phyloP scores from a whole-genome alignment of 2,797 vertebrate genomes.

The Sebastes elongatus region DNA sequence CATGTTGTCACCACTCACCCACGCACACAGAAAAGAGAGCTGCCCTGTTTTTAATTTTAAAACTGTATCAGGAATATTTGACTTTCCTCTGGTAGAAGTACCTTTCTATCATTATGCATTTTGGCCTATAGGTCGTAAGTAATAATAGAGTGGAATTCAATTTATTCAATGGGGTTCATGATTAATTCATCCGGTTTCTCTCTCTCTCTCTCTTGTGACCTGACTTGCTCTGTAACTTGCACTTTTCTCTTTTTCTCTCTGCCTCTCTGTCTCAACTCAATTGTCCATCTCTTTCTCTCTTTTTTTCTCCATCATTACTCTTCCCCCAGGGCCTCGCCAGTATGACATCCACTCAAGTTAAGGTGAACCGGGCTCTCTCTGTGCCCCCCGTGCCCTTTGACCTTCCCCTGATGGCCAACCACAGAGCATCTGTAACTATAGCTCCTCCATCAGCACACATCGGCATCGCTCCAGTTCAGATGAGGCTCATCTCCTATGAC shows the following conservation, averaged over 20 bases:
- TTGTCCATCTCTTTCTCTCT: neutral
- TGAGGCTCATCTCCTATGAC: constrained; percentile 91
- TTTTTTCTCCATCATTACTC: neutral
- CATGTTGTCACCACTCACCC: neutral
- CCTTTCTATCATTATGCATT: constrained; percentile 50
- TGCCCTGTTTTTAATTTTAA: constrained; percentile 45
- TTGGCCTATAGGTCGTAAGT: constrained; percentile 53
- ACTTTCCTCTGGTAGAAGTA: constrained; percentile 39
- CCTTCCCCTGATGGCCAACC: constrained; percentile 85
- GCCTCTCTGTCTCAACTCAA: constrained; percentile 11
- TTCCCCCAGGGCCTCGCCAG: constrained; percentile 86
- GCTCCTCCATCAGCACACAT: constrained; percentile 87
- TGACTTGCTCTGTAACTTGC: constrained; percentile 43
- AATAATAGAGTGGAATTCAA: constrained; percentile 69
- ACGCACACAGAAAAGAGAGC: neutral
- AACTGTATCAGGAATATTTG: constrained; percentile 37
- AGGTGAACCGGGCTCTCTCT: constrained; percentile 87
- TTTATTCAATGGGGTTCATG: constrained; percentile 67
- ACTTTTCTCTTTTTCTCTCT: constrained; percentile 11
- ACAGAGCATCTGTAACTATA: constrained; percentile 82
- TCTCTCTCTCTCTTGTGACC: constrained; percentile 57
- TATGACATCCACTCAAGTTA: constrained; percentile 89
- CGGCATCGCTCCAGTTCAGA: constrained; percentile 84
- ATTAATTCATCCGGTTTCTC: constrained; percentile 67
- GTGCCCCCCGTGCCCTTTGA: constrained; percentile 87